Percentiles rank a stretch among this genome's conserved stretches.
Evolutionary conservation across 2,797 vertebrate genomes (phyloP).

Genomic region (Pelobates cultripes): DNA sequence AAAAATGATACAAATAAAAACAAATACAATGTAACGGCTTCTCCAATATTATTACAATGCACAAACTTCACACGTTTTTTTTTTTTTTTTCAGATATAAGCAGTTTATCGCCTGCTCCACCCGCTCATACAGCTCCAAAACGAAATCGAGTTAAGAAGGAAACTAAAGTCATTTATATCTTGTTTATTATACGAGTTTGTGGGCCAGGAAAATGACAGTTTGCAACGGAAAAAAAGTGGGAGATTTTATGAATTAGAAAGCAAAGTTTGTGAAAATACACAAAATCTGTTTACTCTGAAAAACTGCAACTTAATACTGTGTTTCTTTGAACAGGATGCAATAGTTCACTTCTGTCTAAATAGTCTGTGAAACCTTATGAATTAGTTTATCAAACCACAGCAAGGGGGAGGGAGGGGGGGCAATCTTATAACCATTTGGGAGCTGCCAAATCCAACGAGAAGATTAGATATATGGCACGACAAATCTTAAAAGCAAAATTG

Average conservation of each 20-base stretch:
- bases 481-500: background rate
- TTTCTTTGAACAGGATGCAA: background rate
- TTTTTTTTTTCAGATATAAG: no score
- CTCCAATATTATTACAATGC: no score
- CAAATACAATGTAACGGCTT: no score
- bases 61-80: no score
- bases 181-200: background rate
- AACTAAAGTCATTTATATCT: constrained; percentile 10
- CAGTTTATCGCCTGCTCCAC: background rate
- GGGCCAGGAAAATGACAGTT: constrained; percentile 3
- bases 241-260: background rate
- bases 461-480: background rate
- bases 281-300: background rate
- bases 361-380: background rate
- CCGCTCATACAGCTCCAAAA: background rate
- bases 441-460: background rate
- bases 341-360: background rate
- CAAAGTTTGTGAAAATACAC: background rate
- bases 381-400: background rate
- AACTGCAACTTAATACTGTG: background rate
- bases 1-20: background rate
- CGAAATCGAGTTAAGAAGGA: background rate
- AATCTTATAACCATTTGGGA: background rate
- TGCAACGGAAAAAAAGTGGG: background rate
- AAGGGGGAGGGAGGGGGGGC: no score